Base-by-base conservation (phyloP, 2,888 invertebrate species). In the Blastobasis adustella region DNA sequence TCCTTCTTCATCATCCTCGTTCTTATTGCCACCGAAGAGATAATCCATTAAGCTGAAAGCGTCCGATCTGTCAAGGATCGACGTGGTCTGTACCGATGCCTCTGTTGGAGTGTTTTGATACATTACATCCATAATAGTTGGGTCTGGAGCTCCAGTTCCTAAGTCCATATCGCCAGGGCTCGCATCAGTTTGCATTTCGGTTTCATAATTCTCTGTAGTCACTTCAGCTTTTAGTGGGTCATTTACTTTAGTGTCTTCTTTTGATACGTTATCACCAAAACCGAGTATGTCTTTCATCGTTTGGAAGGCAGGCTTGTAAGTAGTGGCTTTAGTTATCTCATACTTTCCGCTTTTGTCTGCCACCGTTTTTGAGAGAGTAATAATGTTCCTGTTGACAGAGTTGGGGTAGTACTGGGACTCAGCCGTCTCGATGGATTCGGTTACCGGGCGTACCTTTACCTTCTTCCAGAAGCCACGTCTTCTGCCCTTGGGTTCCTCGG, bases 381-480 rank as follows among this genome's bases (percentile, higher is more conserved):
- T 42, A 6, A 69, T 58, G 59, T 79, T 72, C 46, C 79, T 80
- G 58, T 90, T 84, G 5, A 90, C 92, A 39, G 94, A 90, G 66
- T 92, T 93, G 4, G 75, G 58, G 62, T 88, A 89, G 66, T 85
- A 86, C 75, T 96, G 95, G 0, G 95, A 95, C 73, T 96, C 96
- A 0, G 95, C 95, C 0, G 91, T 91, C 67, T 95, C 95, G 49
- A 95, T 92, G 37, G 91, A 90, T 72, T 95, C 95, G 5, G 80
- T 67, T 7, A 76, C 79, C 5, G 91, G 90, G 46, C 90, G 89
- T 37, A 92, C 91, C 58, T 92, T 92, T 0, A 94, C 91, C 58
- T 93, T 91, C 65, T 93, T 93, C 92, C 95, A 94, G 65, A 92
- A 92, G 49, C 95, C 94, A 57, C 93, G 91, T 54, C 93, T 90